These are phyloP conservation scores for Barnardius zonarius DNA, from an alignment of 2,113 vertebrate species.

Conservation along the genomic window DNA sequence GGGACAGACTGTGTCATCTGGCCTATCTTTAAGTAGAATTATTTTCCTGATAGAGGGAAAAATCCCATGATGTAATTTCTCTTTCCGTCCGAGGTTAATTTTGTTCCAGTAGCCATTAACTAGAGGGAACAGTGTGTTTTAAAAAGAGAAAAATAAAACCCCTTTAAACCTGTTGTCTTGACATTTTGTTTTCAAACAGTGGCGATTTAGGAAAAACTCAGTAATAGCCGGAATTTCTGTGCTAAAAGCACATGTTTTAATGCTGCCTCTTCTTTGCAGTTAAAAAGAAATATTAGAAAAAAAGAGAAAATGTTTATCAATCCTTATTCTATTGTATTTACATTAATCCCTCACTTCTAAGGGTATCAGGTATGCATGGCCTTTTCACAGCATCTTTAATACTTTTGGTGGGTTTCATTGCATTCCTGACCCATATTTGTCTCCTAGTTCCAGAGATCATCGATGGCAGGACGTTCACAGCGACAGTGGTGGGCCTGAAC, in stretches of 20 bases:
- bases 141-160: neutral
- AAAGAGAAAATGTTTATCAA: neutral
- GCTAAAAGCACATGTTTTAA: neutral
- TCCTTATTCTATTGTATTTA: neutral
- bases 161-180: neutral
- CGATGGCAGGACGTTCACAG: slow-evolving; percentile 87
- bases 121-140: neutral
- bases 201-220: neutral
- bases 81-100: slow-evolving; percentile 15
- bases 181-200: neutral
- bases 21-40: slow-evolving; percentile 36
- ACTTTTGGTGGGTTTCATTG: neutral
- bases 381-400: neutral
- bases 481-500: slow-evolving; percentile 90
- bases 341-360: rapidly evolving
- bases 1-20: neutral
- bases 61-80: slow-evolving; percentile 19
- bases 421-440: neutral
- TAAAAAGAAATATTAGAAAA: neutral
- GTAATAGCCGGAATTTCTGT: neutral
- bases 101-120: neutral
- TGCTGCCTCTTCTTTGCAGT: neutral
- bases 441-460: slow-evolving; percentile 87
- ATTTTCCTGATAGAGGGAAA: slow-evolving; percentile 22
- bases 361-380: neutral